Percentiles rank a stretch among this genome's conserved stretches.
These are phyloP conservation scores for Antennarius maculatus DNA, from an alignment of 2,797 vertebrate genomes.

Conservation along the genomic window DNA sequence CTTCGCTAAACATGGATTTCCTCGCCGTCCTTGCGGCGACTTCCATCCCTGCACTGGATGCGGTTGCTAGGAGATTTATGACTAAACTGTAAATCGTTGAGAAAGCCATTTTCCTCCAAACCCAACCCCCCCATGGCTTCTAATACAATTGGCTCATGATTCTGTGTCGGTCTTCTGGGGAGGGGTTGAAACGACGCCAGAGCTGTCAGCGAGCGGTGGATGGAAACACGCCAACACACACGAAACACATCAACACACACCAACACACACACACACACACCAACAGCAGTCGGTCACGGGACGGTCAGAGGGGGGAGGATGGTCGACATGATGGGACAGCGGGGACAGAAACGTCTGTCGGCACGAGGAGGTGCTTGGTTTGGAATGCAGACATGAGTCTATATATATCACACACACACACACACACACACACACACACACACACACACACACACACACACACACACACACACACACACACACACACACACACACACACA, in stretches of 20 bases:
- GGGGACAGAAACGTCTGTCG: conserved; percentile 23
- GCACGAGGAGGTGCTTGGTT: conserved; percentile 25
- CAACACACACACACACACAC: too few species aligned
- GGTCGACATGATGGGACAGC: conserved; percentile 52
- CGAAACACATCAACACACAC: background rate
- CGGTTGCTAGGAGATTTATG: conserved; percentile 28
- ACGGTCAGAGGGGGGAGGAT: conserved; percentile 53
- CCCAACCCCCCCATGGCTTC: conserved; percentile 1
- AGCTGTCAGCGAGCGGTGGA: background rate
- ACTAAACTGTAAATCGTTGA: conserved; percentile 26
- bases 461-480: conserved; percentile 14
- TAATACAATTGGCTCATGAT: conserved; percentile 3
- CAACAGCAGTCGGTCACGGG: conserved; percentile 38
- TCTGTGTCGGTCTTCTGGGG: conserved; percentile 4
- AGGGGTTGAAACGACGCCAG: background rate
- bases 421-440: conserved; percentile 14
- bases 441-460: conserved; percentile 14
- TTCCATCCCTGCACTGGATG: conserved; percentile 7
- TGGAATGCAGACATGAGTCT: conserved; percentile 9
- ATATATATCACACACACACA: background rate
- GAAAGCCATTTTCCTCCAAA: background rate
- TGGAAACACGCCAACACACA: conserved; percentile 2
- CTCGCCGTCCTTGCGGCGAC: background rate
- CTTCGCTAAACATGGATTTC: background rate
- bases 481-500: conserved; percentile 7